Conservation (phyloP, 2,888 invertebrate species). For the Pristionchus japonicus region DNA sequence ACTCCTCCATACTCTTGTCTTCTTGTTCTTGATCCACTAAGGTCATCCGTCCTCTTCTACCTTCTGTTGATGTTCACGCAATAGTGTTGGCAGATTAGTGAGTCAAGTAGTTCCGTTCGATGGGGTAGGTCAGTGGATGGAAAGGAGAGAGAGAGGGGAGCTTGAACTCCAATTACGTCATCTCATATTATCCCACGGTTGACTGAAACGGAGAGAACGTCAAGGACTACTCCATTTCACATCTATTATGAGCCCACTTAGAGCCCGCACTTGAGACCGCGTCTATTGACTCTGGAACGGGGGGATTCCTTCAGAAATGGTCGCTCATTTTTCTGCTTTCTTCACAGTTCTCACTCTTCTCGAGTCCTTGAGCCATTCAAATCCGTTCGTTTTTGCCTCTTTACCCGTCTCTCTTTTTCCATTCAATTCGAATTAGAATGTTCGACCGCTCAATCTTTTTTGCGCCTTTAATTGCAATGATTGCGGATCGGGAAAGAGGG, state of each 20-base stretch:
- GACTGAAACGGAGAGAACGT: constrained; percentile 30
- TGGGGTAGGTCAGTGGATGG: background rate
- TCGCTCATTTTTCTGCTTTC: background rate
- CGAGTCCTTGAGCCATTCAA: constrained; percentile 32
- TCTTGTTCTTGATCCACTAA: background rate
- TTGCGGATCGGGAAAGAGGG: background rate
- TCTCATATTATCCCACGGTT: constrained; percentile 1
- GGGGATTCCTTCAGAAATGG: background rate
- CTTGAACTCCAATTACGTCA: constrained; percentile 24
- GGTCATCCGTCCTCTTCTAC: background rate
- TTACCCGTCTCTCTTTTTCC: background rate
- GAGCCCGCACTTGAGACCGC: background rate
- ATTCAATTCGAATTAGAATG: constrained; percentile 6
- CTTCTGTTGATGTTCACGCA: constrained; percentile 24
- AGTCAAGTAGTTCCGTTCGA: background rate
- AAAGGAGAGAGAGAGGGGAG: background rate
- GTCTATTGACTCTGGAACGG: background rate
- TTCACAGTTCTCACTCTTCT: background rate
- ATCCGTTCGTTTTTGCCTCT: constrained; percentile 26
- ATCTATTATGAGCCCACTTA: constrained; percentile 38
- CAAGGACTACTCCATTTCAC: constrained; percentile 38
- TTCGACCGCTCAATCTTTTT: constrained; percentile 1
- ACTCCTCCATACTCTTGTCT: background rate
- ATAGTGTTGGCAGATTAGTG: constrained; percentile 11
- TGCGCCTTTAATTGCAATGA: constrained; percentile 23